Evolutionary conservation across 2,113 vertebrate genomes (phyloP).

Genomic region (Pygoscelis adeliae): DNA sequence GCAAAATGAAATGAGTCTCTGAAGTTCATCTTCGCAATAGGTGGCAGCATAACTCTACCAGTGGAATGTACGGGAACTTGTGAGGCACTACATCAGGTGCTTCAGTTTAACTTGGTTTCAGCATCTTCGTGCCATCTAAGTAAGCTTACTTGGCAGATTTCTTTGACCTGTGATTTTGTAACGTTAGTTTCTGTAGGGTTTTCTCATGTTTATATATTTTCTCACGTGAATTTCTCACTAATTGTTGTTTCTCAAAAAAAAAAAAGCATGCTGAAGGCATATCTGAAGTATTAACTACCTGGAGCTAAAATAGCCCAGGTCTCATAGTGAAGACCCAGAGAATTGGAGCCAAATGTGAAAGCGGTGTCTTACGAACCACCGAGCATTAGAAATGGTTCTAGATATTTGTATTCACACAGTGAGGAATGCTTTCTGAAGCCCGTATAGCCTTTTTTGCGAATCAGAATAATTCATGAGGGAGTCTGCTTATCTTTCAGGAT

Average conservation of each 20-base stretch:
- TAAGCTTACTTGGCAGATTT: neutral
- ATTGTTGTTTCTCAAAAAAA: neutral
- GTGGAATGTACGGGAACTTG: neutral
- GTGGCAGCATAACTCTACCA: slow-evolving; percentile 44
- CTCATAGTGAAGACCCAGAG: neutral
- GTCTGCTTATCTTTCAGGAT: neutral
- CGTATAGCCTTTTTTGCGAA: neutral
- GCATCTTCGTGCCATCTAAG: neutral
- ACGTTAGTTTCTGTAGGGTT: neutral
- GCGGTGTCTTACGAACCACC: neutral
- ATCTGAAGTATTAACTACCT: neutral
- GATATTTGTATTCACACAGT: neutral
- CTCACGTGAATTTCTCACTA: neutral
- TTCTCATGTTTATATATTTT: neutral
- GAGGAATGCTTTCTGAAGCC: neutral
- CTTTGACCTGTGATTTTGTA: neutral
- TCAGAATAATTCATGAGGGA: neutral
- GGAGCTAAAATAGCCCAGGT: neutral
- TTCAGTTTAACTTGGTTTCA: neutral
- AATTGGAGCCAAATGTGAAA: neutral
- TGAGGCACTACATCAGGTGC: fast-evolving
- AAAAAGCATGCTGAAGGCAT: neutral
- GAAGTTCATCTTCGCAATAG: neutral
- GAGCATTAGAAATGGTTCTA: neutral
- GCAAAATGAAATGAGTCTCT: neutral